A percentile compares a stretch with the other conserved stretches of the same genome.
phyloP scores from a whole-genome alignment of 2,888 invertebrate genomes.

The Callimorpha dominula region DNA sequence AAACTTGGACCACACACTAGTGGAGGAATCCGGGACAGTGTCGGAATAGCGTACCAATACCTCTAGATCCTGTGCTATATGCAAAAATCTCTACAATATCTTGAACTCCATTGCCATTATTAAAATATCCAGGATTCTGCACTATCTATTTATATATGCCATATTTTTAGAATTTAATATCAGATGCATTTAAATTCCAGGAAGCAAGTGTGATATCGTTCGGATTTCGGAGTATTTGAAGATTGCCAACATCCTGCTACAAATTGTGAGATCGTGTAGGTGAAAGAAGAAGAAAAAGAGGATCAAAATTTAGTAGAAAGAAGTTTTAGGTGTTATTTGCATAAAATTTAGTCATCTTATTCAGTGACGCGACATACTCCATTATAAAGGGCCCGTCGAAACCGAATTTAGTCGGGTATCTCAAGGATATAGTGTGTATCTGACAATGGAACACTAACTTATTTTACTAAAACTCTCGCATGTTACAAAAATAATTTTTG shows the following conservation, averaged over 20 bases:
- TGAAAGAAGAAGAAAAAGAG: not conserved
- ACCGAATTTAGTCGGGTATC: no score
- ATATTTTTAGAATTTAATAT: constrained; percentile 17
- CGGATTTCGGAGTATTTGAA: constrained; percentile 1
- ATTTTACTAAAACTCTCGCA: no score
- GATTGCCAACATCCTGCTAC: not conserved
- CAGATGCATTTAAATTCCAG: not conserved
- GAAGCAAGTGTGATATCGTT: not conserved
- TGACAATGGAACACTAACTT: no score
- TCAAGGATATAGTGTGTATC: no score
- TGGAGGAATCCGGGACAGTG: constrained; percentile 53
- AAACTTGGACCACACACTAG: constrained; percentile 36
- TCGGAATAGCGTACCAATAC: constrained; percentile 53
- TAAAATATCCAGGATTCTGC: constrained; percentile 30
- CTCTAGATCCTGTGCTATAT: constrained; percentile 56
- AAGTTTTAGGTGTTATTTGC: no score
- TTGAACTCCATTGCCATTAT: constrained; percentile 31
- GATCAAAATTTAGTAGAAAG: no score
- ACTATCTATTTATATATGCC: not conserved
- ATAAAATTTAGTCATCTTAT: no score
- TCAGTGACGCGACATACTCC: no score
- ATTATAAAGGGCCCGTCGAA: no score
- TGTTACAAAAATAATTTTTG: no score
- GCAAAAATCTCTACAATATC: constrained; percentile 64
- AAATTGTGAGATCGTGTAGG: not conserved